A percentile compares a stretch with the other conserved stretches of the same genome.
Conservation (phyloP, 2,113 vertebrate genomes). For the Sinocyclocheilus rhinocerous region DNA sequence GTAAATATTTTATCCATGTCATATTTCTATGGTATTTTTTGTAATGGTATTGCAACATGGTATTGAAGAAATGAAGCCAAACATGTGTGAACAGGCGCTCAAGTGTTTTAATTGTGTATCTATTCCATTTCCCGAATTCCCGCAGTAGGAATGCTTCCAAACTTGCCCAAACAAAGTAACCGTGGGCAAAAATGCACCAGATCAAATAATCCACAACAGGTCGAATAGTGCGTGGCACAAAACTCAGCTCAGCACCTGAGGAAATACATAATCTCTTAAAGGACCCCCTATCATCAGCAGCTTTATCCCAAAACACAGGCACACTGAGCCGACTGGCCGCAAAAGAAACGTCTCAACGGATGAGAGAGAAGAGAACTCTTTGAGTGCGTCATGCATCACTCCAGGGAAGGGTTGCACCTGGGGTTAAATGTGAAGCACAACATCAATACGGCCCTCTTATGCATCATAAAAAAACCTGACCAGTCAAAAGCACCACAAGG, state of each 20-base stretch:
- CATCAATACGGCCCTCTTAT: background rate
- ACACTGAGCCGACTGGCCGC: background rate
- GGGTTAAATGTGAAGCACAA: background rate
- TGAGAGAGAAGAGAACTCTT: background rate
- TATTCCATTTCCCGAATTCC: background rate
- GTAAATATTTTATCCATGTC: background rate
- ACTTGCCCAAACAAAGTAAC: slow-evolving; percentile 32
- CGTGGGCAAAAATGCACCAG: background rate
- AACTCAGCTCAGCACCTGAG: slow-evolving; percentile 1
- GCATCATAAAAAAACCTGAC: background rate
- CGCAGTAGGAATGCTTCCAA: background rate
- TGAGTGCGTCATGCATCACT: too few species aligned
- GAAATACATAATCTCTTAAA: background rate
- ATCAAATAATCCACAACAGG: slow-evolving; percentile 13
- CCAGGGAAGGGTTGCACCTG: background rate
- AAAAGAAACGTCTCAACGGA: background rate
- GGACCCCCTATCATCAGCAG: background rate
- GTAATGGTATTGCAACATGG: background rate
- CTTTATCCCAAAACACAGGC: background rate
- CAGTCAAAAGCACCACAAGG: background rate
- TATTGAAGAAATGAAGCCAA: background rate
- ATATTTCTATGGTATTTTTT: background rate
- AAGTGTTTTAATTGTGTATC: slow-evolving; percentile 3
- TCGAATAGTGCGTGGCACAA: background rate
- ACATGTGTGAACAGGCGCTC: slow-evolving; percentile 30